These are phyloP conservation scores for Hypercompe scribonia DNA, from an alignment of 2,888 invertebrate genomes.

Conservation along the genomic window DNA sequence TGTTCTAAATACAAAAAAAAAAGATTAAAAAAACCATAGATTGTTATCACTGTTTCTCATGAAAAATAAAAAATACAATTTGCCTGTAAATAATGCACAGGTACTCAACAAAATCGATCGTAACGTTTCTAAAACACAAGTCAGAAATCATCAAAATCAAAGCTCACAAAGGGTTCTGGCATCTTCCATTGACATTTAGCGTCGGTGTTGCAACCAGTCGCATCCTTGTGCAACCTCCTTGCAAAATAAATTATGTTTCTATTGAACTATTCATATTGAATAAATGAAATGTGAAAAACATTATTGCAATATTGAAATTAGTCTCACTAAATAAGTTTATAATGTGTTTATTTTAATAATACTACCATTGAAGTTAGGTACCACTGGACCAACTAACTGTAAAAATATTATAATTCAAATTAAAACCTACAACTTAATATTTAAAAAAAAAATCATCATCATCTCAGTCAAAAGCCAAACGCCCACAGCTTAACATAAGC, in stretches of 20 bases:
- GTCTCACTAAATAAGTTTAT: background rate
- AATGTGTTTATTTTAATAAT: background rate
- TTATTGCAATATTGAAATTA: background rate
- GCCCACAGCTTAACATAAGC: too few relatives aligned
- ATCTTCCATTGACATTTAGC: slow-evolving; percentile 27
- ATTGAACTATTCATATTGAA: slow-evolving; percentile 8
- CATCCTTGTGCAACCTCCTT: slow-evolving; percentile 16
- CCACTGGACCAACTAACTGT: too few relatives aligned
- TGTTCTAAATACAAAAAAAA: too few relatives aligned
- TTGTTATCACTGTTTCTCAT: too few relatives aligned
- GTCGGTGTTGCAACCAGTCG: slow-evolving; percentile 15
- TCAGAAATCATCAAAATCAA: background rate
- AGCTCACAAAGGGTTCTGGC: slow-evolving; percentile 20
- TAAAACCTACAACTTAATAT: too few relatives aligned
- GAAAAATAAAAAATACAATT: background rate
- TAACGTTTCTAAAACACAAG: background rate
- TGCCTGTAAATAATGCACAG: background rate
- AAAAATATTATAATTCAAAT: too few relatives aligned
- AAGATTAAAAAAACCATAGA: too few relatives aligned
- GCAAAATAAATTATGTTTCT: slow-evolving; percentile 1
- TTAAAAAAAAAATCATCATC: too few relatives aligned
- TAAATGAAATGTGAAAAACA: background rate
- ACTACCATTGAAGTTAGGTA: background rate
- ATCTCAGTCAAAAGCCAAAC: too few relatives aligned
- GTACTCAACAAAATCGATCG: background rate